Percentiles rank a stretch among this genome's conserved stretches.
These are phyloP conservation scores for Macropus fuliginosus DNA, from an alignment of 2,797 vertebrate species.

Conservation along the genomic window DNA sequence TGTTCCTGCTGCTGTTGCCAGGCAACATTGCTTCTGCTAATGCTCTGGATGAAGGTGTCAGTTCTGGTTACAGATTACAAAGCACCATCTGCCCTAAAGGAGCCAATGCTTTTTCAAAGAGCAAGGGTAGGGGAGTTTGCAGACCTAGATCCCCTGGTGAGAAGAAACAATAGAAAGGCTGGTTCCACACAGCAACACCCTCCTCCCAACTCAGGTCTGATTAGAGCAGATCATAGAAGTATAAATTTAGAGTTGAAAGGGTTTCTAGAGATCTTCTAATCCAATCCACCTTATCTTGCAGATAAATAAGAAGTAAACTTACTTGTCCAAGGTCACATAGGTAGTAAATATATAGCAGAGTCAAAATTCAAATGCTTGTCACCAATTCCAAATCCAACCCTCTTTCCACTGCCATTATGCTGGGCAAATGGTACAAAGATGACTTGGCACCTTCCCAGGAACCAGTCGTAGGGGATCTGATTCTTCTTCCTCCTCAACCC, in stretches of 20 bases:
- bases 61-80: slow-evolving; percentile 67
- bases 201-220: not conserved
- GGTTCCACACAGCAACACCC: not conserved
- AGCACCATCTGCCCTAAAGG: not conserved
- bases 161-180: not conserved
- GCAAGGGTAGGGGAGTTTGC: not conserved
- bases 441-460: not conserved
- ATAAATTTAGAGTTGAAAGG: not conserved
- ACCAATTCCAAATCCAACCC: not conserved
- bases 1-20: slow-evolving; percentile 59
- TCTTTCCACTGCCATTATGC: not conserved
- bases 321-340: not conserved
- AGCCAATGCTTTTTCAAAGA: not conserved
- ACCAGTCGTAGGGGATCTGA: not conserved
- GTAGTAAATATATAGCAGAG: not conserved
- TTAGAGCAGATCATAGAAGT: not conserved
- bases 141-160: not conserved
- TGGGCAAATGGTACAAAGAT: not conserved
- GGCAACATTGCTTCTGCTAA: slow-evolving; percentile 43
- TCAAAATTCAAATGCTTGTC: not conserved
- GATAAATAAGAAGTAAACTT: not conserved
- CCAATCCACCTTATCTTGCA: not conserved
- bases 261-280: not conserved
- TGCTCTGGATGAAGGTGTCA: slow-evolving; percentile 15
- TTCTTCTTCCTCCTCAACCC: not conserved